These are phyloP conservation scores for Anoura caudifer DNA, from an alignment of 2,113 vertebrate species.

Conservation along the genomic window DNA sequence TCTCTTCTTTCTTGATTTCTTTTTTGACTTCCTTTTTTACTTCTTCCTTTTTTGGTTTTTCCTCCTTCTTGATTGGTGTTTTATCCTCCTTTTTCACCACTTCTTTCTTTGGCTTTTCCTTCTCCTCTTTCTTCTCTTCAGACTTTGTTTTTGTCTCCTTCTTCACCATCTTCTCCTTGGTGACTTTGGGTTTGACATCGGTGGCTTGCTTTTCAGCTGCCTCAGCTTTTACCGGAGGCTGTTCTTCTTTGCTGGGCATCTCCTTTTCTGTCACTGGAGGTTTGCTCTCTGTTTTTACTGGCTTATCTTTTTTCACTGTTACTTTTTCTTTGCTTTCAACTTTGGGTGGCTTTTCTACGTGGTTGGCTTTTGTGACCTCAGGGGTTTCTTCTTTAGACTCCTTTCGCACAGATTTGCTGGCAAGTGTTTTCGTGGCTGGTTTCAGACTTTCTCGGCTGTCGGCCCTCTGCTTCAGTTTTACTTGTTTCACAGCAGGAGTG, in stretches of 20 bases:
- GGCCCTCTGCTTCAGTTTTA: slow-evolving; percentile 91
- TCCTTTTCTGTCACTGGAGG: slow-evolving; percentile 83
- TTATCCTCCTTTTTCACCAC: slow-evolving; percentile 82
- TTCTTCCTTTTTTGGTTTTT: slow-evolving; percentile 87
- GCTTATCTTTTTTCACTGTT: slow-evolving; percentile 87
- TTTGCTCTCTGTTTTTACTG: slow-evolving; percentile 81
- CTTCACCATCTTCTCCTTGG: slow-evolving; percentile 87
- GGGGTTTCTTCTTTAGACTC: slow-evolving; percentile 90
- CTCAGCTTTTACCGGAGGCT: slow-evolving; percentile 81
- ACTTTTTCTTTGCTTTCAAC: slow-evolving; percentile 92
- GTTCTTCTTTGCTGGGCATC: slow-evolving; percentile 83
- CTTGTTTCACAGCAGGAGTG: slow-evolving; percentile 87
- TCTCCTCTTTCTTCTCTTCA: slow-evolving; percentile 91
- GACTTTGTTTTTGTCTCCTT: slow-evolving; percentile 87
- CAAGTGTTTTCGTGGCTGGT: slow-evolving; percentile 84
- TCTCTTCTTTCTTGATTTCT: slow-evolving; percentile 88
- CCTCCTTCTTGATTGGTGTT: slow-evolving; percentile 81
- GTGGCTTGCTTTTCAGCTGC: slow-evolving; percentile 86
- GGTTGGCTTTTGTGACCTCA: slow-evolving; percentile 84
- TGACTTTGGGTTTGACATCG: slow-evolving; percentile 87
- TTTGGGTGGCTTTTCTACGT: slow-evolving; percentile 87
- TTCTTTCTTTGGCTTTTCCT: slow-evolving; percentile 88
- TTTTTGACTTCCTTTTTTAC: slow-evolving; percentile 86
- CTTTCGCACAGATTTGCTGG: slow-evolving; percentile 86
- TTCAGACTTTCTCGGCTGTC: slow-evolving; percentile 96